Base-by-base conservation (phyloP, 2,113 vertebrate species). In the Andinoacara biseriatus region DNA sequence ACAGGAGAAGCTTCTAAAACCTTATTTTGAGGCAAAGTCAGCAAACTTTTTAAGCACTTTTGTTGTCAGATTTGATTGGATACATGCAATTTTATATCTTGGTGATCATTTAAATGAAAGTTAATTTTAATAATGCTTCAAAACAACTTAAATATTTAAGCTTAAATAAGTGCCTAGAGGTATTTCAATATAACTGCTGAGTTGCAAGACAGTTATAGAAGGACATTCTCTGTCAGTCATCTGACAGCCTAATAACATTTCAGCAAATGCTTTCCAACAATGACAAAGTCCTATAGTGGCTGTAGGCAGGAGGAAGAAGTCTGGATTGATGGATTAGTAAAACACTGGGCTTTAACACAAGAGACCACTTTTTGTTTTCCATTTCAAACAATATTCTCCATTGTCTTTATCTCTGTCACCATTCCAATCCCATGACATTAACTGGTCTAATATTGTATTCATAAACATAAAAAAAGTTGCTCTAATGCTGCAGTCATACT, bases 31-130 rank as follows among this genome's bases (percentile, higher is more conserved):
- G 26, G 20, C 26, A 72, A 72, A 54, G 10, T 52, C 18, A 54
- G 46, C 18, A 31, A 72, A 72, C 1, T 2, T 54, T 72, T 31
- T 33, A 31, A 72, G 31, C 2, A 2, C 20, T 72, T 72, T 54
- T 0, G 0, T 0, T 33, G 5, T 54, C 20, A 31, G 10, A 31
- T 54, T 54, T 72, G 67, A 72, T 33, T 9, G 18, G 52, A 54
- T 72, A 33, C 1, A 54, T 72, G 26, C 26, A 54, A 18, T 72
- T 72, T 54, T 72, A 72, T 33, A 26, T 52, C 26, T 26, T 31
- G 26, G 4, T 72, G 67, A 72, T 72, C 52, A 33, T n/a, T 72
- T 13, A 26, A 67, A 67, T 46, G 17, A 18, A 52, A 18, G 49
- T 18, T 52, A 52, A 52, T 52, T 52, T 9, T 46, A 26, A 18